Percentiles rank a stretch among this genome's conserved stretches.
Conservation (phyloP, 2,113 vertebrate species). For the Pristiophorus japonicus region DNA sequence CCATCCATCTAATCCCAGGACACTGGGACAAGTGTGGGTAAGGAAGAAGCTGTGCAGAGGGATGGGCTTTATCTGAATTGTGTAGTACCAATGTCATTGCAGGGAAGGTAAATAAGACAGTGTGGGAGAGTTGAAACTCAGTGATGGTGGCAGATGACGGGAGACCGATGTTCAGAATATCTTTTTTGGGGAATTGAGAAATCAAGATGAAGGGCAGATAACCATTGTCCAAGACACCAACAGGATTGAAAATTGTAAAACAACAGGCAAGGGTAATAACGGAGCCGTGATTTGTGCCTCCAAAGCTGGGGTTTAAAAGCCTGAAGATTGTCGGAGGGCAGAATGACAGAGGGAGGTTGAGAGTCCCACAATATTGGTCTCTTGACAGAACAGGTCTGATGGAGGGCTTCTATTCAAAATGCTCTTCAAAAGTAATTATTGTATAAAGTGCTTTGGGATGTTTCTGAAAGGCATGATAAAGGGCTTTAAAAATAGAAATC, state of each 20-base stretch:
- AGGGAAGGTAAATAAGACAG: not conserved
- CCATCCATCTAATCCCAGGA: not conserved
- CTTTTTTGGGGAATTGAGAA: not conserved
- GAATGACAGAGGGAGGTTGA: not conserved
- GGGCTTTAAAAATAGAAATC: not conserved
- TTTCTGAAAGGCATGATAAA: not conserved
- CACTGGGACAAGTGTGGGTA: not conserved
- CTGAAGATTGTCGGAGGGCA: not conserved
- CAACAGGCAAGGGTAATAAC: not conserved
- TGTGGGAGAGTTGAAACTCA: not conserved
- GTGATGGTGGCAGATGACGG: not conserved
- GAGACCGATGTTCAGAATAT: not conserved
- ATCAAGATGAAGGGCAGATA: not conserved
- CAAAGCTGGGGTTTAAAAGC: not conserved
- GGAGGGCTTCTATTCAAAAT: not conserved
- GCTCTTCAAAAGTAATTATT: not conserved
- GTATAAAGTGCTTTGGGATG: not conserved
- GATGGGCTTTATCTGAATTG: no score
- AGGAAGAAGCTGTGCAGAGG: not conserved
- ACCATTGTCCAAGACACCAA: not conserved
- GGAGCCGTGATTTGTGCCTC: not conserved
- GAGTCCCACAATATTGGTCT: not conserved
- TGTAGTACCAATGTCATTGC: not conserved
- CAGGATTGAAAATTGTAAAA: not conserved
- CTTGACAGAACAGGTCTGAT: not conserved